These are phyloP conservation scores for Mareca penelope DNA, from an alignment of 2,797 vertebrate species.

Conservation along the genomic window DNA sequence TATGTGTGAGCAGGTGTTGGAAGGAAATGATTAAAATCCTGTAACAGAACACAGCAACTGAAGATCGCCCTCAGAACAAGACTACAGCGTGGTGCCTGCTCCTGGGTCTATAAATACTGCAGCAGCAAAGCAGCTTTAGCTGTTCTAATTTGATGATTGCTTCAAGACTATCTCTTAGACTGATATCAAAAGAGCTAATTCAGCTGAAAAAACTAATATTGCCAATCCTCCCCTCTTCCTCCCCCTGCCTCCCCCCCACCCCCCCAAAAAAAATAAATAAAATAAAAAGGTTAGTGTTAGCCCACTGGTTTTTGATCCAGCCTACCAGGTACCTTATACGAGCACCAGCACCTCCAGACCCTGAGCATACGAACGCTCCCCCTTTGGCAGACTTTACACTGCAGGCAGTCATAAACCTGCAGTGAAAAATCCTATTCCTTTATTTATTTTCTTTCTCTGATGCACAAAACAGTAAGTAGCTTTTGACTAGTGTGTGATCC, in stretches of 20 bases:
- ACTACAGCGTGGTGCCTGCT: not conserved
- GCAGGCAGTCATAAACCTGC: not conserved
- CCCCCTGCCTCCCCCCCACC: too few species aligned
- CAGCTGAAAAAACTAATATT: not conserved
- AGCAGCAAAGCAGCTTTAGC: not conserved
- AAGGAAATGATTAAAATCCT: not conserved
- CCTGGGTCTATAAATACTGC: rapidly evolving
- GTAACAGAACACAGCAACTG: not conserved
- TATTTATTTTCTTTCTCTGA: not conserved
- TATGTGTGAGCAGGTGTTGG: not conserved
- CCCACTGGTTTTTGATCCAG: not conserved
- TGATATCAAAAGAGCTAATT: constrained; percentile 12
- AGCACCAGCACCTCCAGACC: not conserved
- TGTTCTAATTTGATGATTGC: not conserved
- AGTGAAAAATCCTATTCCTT: not conserved
- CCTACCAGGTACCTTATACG: not conserved
- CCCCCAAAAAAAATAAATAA: too few species aligned
- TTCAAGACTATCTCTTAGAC: not conserved
- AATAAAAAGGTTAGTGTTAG: not conserved
- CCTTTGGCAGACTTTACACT: not conserved
- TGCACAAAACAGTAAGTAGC: not conserved
- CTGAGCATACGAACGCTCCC: not conserved
- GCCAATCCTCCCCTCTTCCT: not conserved
- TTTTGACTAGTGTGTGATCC: not conserved
- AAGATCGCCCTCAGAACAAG: not conserved